A percentile compares a stretch with the other conserved stretches of the same genome.
Evolutionary conservation across 2,113 vertebrate species (phyloP).

Genomic region (Ciconia stormi): DNA sequence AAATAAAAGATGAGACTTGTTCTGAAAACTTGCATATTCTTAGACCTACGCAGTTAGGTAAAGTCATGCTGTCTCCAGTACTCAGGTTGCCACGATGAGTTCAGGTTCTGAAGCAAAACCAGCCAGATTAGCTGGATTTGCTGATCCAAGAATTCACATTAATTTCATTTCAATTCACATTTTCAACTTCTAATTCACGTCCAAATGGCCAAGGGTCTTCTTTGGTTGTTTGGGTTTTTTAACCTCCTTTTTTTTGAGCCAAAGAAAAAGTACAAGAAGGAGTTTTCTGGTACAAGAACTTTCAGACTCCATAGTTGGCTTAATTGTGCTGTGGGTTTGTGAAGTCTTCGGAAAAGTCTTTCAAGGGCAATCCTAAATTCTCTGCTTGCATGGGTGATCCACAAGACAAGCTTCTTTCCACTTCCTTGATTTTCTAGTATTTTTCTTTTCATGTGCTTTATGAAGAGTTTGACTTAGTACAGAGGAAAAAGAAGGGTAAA

Average conservation of each 20-base stretch:
- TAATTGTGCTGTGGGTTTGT: background rate
- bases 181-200: background rate
- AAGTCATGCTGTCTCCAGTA: rapidly evolving
- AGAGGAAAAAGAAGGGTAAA: background rate
- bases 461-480: background rate
- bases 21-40: background rate
- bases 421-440: background rate
- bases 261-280: background rate
- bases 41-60: rapidly evolving
- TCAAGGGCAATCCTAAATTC: background rate
- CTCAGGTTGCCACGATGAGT: rapidly evolving
- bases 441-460: background rate
- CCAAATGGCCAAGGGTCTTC: background rate
- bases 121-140: background rate
- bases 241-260: background rate
- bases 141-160: background rate
- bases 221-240: background rate
- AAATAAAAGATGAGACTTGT: background rate
- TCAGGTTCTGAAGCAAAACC: background rate
- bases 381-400: background rate
- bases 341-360: background rate
- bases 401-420: background rate
- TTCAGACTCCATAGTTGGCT: background rate
- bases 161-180: background rate
- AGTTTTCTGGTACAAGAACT: background rate